Evolutionary conservation across 1,140 invertebrate species (phyloP), one percentile per base, ranked within the genome.

Genomic region (Calosoma granatense): DNA sequence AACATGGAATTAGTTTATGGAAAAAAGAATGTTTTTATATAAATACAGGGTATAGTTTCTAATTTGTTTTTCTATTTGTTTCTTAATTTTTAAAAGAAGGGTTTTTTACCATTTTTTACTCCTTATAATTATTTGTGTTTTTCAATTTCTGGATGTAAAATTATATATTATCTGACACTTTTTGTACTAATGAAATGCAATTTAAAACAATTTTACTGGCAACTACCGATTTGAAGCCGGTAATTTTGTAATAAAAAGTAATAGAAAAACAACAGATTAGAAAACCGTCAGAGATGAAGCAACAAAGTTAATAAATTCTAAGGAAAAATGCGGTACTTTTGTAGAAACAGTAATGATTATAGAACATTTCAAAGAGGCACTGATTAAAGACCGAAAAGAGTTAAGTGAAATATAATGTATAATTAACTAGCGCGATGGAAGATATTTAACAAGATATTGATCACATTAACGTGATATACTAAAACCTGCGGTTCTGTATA

Each of bases 31-130:
- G n/a, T 9, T 36, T 36, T 9, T n/a, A 36, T 9, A 9, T 36
- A n/a, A 36, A 6, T 36, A 36, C 6, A 36, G n/a, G 26, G n/a
- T 36, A 36, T n/a, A 6, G 26, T 9, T n/a, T 9, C 26, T 36
- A 36, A 9, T 36, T 9, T 36, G 6, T 9, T n/a, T 9, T 9
- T 36, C n/a, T 9, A n/a, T 9, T 9, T 36, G 26, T 9, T 59
- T 59, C 58, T 55, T 59, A 52, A 20, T 23, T 55, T 43, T 39
- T 22, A 51, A 53, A 20, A 21, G 36, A 22, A 53, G 20, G 30
- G 54, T 56, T 59, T 53, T 59, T 47, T 59, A 56, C n/a, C n/a
- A 52, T 53, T 53, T 53, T 53, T 36, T 51, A 22, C 21, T 36
- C 26, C n/a, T n/a, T n/a, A n/a, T 57, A 26, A 51, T 51, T 51